Evolutionary conservation across 1,140 invertebrate genomes (phyloP).

Genomic region (Cryptotermes secundus): DNA sequence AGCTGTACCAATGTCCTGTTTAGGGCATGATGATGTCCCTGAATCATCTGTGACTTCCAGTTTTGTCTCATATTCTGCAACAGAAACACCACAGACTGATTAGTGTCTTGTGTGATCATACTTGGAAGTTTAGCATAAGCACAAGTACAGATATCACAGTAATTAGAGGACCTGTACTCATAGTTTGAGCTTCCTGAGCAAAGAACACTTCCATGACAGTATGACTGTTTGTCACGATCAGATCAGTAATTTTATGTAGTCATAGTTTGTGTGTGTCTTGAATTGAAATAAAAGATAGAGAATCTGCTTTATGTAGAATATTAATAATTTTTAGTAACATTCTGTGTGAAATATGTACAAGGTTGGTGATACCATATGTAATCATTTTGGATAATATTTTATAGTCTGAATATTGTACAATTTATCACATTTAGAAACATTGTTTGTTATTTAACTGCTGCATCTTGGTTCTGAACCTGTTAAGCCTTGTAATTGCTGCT

Average conservation of each 20-base stretch:
- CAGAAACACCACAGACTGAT: not conserved
- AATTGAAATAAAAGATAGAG: not conserved
- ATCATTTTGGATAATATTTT: conserved; percentile 2
- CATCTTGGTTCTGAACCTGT: not conserved
- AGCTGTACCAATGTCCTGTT: not conserved
- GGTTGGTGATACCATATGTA: not conserved
- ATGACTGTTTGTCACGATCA: not conserved
- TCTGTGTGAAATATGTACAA: not conserved
- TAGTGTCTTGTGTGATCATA: not conserved
- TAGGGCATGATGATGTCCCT: not conserved
- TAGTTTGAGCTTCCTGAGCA: not conserved
- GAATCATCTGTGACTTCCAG: not conserved
- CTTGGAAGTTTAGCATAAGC: not conserved
- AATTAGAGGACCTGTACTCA: not conserved
- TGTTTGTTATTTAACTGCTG: not conserved
- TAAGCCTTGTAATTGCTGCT: not conserved
- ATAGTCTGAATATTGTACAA: not conserved
- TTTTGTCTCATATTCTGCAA: not conserved
- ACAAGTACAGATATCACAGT: not conserved
- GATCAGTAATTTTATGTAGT: not conserved
- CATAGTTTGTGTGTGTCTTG: not conserved
- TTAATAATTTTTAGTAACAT: not conserved
- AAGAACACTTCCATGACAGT: not conserved
- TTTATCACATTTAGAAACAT: not conserved
- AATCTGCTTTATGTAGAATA: not conserved